Evolutionary conservation across 2,888 invertebrate species (phyloP), one percentile per base, ranked within the genome.

Genomic region (Meloe dianella): DNA sequence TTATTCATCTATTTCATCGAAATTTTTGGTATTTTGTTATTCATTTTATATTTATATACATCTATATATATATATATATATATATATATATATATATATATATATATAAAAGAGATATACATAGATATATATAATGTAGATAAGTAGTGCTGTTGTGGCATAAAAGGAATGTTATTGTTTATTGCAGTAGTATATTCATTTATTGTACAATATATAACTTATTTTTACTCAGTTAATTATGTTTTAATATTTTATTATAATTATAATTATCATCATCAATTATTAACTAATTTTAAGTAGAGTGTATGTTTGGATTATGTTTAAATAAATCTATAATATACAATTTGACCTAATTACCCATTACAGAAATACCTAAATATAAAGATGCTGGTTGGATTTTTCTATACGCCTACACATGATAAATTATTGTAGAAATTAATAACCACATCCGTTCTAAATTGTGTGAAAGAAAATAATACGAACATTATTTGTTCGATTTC

Each of bases 211-310:
- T 69, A 73, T 54, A 73, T 78, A 77, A 77, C 73, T 77, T 78
- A 75, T 76, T 77, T 77, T 74, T 77, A 77, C 73, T 77, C 72
- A 71, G 74, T 77, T 77, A 75, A 77, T 76, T 78, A 77, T 75
- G 75, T 77, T 78, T 75, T 78, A 76, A 77, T 77, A 78, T 78
- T 78, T 78, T 78, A 78, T 77, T 77, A 78, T 75, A 7, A 17
- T 41, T 75, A 41, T 32, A 6, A 32, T 32, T 32, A 32, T 32
- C 7, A 51, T 51, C 10, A 47, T 47, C 47, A 47, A 76, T 77
- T 77, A 73, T 71, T 71, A 67, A 73, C 73, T 71, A 73, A 73
- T 73, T 66, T 70, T 73, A 75, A 74, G 72, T 77, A 75, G 74
- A 75, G 73, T 78, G 78, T 77, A 78, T 76, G 78, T 78, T 77